Base-by-base conservation (phyloP, 2,888 invertebrate species). In the Monopis laevigella region DNA sequence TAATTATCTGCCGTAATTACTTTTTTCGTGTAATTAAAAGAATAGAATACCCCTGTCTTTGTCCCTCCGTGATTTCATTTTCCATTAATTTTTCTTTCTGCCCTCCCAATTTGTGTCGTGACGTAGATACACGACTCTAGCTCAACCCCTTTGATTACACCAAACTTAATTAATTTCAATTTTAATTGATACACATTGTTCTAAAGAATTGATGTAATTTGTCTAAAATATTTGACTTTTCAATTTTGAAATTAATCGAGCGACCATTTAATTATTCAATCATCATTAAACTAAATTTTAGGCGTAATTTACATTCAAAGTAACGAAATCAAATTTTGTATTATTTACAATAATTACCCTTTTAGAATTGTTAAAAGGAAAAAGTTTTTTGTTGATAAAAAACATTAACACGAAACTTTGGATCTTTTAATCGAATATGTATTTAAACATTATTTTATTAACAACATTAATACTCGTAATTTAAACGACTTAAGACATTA, bases 41-140 rank as follows among this genome's bases (percentile, higher is more conserved):
- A 78, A 77, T 78, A 74, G 74, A 80, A 73, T 72, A 73, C 45
- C 77, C 74, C 73, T 74, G 78, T 77, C 78, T 78, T 78, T 77
- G 75, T 74, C 66, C 71, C 66, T 73, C 69, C 72, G 69, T 77
- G 78, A 80, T 80, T 78, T 77, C 75, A 74, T 77, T 78, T 80
- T 77, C 71, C 72, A 80, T 78, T 78, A 78, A 75, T 78, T 78
- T 78, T 77, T 78, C 77, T 78, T 80, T 77, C 68, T 64, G 62
- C 72, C 85, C 85, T 88, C 85, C 88, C 73, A 78, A 77, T 80
- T 73, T 69, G 65, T 67, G 68, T 70, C 68, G 73, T 72, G 69
- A 67, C 69, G 65, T 59, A 60, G 66, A 59, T 68, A 73, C 69
- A 72, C 69, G 65, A 69, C 70, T 68, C 67, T 67, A 72, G n/a